phyloP scores from a whole-genome alignment of 2,113 vertebrate species.

The Excalfactoria chinensis region DNA sequence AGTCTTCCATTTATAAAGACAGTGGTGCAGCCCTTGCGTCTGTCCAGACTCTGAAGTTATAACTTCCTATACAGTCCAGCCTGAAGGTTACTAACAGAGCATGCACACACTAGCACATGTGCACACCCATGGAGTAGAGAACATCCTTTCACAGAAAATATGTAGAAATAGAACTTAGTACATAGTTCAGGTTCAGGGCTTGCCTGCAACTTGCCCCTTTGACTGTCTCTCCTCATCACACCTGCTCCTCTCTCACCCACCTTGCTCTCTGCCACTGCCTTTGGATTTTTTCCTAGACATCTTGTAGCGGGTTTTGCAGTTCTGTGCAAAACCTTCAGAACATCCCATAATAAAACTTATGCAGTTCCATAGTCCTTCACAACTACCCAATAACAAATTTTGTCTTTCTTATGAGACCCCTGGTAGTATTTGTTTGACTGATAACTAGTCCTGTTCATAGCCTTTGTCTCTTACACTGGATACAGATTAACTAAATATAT shows the following conservation, averaged over 20 bases:
- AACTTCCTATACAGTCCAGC: background rate
- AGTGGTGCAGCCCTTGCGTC: accelerated
- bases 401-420: background rate
- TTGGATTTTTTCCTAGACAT: background rate
- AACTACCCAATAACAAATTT: background rate
- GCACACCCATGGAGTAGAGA: background rate
- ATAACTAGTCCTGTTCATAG: background rate
- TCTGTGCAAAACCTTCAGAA: background rate
- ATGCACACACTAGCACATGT: accelerated
- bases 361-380: background rate
- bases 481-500: background rate
- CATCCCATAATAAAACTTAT: background rate
- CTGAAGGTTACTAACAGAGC: background rate
- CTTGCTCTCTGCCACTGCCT: background rate
- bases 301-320: background rate
- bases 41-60: background rate
- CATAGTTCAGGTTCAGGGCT: background rate
- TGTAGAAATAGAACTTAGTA: background rate
- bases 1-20: background rate
- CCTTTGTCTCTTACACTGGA: background rate
- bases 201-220: background rate
- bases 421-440: background rate
- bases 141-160: background rate
- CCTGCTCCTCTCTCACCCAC: background rate
- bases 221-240: background rate